Conservation (phyloP, 2,888 invertebrate genomes). For the Melolontha melolontha region DNA sequence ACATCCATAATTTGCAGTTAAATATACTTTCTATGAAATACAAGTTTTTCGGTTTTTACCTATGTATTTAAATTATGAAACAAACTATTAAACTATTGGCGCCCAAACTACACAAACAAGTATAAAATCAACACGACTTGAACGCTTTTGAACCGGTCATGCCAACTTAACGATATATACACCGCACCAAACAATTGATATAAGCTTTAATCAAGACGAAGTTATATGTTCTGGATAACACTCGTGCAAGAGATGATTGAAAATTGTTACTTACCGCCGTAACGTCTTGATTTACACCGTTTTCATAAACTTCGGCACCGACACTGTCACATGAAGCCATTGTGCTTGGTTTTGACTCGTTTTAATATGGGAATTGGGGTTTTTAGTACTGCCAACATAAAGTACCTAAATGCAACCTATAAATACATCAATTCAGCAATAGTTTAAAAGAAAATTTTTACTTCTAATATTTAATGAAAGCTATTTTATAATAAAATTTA, state of each 20-base stretch:
- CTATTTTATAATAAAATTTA: conserved; percentile 6
- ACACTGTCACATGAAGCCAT: conserved; percentile 53
- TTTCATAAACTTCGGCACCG: conserved; percentile 49
- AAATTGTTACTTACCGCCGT: conserved; percentile 48
- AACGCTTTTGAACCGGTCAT: conserved; percentile 2
- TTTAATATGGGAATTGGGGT: conserved; percentile 7
- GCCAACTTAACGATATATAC: conserved; percentile 20
- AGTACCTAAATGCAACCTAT: not conserved
- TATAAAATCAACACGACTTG: conserved; percentile 24
- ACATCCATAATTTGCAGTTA: conserved; percentile 14
- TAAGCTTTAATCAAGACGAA: not conserved
- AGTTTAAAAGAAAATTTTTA: not conserved
- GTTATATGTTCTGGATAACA: not conserved
- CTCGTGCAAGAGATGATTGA: not conserved
- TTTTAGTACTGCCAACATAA: conserved; percentile 31
- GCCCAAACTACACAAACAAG: conserved; percentile 36
- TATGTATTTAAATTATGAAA: conserved; percentile 18
- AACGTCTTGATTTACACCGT: conserved; percentile 49
- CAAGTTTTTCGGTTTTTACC: conserved; percentile 32
- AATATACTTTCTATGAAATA: conserved; percentile 11
- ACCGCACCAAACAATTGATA: conserved; percentile 1
- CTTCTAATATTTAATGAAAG: too few relatives aligned
- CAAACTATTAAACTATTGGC: conserved; percentile 29
- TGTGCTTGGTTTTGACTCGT: conserved; percentile 29
- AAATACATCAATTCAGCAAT: not conserved